Percentiles rank a stretch among this genome's conserved stretches.
These are phyloP conservation scores for Novumbra hubbsi DNA, from an alignment of 2,797 vertebrate genomes.

Conservation along the genomic window DNA sequence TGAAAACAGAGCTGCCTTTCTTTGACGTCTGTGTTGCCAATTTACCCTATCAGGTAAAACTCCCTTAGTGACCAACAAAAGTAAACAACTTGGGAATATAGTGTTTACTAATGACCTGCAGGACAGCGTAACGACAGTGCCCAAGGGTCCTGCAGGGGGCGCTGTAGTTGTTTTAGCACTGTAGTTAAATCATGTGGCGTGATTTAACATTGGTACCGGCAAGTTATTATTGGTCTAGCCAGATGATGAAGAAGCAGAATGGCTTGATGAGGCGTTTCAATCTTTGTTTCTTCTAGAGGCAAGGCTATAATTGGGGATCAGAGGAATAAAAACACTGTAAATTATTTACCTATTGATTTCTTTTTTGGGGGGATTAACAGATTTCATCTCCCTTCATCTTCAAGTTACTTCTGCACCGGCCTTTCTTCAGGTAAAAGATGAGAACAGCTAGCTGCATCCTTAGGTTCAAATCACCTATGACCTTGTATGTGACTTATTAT, in stretches of 20 bases:
- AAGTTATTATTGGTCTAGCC: too few relatives aligned
- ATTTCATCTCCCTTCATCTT: slow-evolving; percentile 98
- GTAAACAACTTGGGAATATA: too few relatives aligned
- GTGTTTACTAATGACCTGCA: neutral
- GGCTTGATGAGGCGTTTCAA: too few relatives aligned
- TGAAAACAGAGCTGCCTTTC: slow-evolving; percentile 93
- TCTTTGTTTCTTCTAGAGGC: too few relatives aligned
- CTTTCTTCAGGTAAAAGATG: slow-evolving; percentile 91
- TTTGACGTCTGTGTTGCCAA: slow-evolving; percentile 97
- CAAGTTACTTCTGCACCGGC: slow-evolving; percentile 93
- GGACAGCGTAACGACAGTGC: too few relatives aligned
- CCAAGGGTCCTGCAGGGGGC: too few relatives aligned
- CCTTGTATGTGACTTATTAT: neutral
- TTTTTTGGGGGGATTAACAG: slow-evolving; percentile 65
- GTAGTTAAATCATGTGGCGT: too few relatives aligned
- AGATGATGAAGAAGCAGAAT: too few relatives aligned
- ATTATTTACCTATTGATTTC: neutral
- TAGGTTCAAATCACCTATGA: neutral
- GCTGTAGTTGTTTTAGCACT: too few relatives aligned
- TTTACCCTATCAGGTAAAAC: slow-evolving; percentile 91
- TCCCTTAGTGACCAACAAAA: neutral
- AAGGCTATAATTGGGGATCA: too few relatives aligned
- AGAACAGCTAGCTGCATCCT: neutral
- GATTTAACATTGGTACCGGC: too few relatives aligned
- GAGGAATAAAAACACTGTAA: neutral